These are phyloP conservation scores for Lobophora halterata DNA, from an alignment of 2,888 invertebrate species.

Conservation along the genomic window DNA sequence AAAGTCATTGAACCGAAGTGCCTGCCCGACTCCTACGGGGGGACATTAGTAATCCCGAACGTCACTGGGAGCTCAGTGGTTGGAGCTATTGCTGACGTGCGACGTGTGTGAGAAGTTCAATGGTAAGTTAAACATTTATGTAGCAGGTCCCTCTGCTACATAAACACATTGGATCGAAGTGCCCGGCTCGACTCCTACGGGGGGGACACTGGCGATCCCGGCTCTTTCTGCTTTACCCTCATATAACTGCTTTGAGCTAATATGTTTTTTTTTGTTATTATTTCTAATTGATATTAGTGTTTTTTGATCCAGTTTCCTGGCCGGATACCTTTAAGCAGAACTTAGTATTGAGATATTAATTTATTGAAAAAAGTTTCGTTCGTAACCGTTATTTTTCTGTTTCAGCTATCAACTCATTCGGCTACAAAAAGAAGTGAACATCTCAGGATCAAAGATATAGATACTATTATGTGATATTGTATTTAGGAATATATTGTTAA, in stretches of 20 bases:
- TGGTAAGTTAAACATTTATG: no score
- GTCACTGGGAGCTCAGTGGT: slow-evolving; percentile 87
- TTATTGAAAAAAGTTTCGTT: no score
- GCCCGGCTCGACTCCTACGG: slow-evolving; percentile 87
- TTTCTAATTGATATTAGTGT: no score
- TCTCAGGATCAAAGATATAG: slow-evolving; percentile 1
- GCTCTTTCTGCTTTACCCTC: no score
- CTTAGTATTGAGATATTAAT: no score
- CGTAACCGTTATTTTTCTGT: slow-evolving; percentile 51
- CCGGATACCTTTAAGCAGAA: no score
- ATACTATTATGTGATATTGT: slow-evolving; percentile 34
- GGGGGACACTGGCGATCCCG: slow-evolving; percentile 85
- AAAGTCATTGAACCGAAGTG: slow-evolving; percentile 86
- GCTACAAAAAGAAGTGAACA: slow-evolving; percentile 81
- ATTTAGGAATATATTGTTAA: slow-evolving; percentile 35
- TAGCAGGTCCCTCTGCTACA: slow-evolving; percentile 87
- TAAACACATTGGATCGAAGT: slow-evolving; percentile 86
- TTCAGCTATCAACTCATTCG: slow-evolving; percentile 87
- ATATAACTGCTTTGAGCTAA: no score
- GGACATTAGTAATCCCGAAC: slow-evolving; percentile 84
- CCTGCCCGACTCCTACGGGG: slow-evolving; percentile 87
- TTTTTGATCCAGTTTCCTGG: no score
- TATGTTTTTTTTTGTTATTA: background rate
- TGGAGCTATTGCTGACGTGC: slow-evolving; percentile 85
- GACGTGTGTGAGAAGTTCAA: slow-evolving; percentile 88